Conservation (phyloP, 2,797 vertebrate genomes). For the Acanthopagrus latus region DNA sequence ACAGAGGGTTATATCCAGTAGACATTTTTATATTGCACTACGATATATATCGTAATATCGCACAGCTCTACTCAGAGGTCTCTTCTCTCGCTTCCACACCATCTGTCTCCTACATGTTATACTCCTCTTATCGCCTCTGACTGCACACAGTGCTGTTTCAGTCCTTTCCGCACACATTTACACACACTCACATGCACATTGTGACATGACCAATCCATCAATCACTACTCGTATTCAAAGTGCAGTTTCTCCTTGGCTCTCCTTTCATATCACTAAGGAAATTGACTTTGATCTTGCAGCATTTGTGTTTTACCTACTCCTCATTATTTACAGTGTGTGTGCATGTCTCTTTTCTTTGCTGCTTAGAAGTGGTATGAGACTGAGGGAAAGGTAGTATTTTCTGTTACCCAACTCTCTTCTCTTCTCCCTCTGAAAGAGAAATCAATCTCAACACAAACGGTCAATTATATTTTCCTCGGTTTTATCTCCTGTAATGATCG, state of each 20-base stretch:
- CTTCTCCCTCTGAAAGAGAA: conserved; percentile 22
- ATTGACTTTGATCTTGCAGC: conserved; percentile 46
- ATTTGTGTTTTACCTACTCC: conserved; percentile 51
- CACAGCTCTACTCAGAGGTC: conserved; percentile 5
- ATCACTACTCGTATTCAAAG: conserved; percentile 17
- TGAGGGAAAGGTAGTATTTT: conserved; percentile 33
- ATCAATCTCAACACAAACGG: conserved; percentile 32
- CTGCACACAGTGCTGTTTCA: conserved; percentile 7
- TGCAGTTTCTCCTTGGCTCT: conserved; percentile 25
- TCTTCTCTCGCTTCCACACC: conserved; percentile 41
- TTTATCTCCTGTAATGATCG: conserved; percentile 41
- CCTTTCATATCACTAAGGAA: conserved; percentile 25
- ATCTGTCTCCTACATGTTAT: conserved; percentile 61
- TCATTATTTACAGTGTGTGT: conserved; percentile 52
- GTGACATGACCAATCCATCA: conserved; percentile 31
- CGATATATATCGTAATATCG: too few species aligned
- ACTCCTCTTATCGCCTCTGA: conserved; percentile 32
- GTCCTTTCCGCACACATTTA: conserved; percentile 1
- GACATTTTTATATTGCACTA: too few species aligned
- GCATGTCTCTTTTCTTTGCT: conserved; percentile 31
- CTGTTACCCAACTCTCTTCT: conserved; percentile 3
- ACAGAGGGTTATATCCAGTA: too few species aligned
- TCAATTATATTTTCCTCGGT: conserved; percentile 44
- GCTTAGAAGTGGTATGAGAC: conserved; percentile 27
- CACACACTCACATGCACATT: conserved; percentile 23